Evolutionary conservation across 2,888 invertebrate species (phyloP).

Genomic region (Cactoblastis cactorum): DNA sequence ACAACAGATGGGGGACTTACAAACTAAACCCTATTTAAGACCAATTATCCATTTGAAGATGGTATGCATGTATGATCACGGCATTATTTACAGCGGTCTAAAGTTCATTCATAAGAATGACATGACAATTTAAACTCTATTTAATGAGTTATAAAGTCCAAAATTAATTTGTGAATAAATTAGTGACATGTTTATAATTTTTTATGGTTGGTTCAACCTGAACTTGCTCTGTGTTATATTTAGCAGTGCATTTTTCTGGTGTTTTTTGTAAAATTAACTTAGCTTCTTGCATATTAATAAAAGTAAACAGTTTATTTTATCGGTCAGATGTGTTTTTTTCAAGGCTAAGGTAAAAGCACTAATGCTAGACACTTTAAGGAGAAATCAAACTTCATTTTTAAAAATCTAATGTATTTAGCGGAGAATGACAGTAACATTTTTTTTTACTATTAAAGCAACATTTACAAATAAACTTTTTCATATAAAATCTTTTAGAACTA

Average conservation of each 20-base stretch:
- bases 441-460: no score
- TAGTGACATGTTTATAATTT: not conserved
- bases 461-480: no score
- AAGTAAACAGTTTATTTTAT: no score
- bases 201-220: not conserved
- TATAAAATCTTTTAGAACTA: no score
- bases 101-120: conserved; percentile 1
- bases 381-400: no score
- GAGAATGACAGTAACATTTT: no score
- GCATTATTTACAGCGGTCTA: conserved; percentile 5
- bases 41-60: conserved; percentile 11
- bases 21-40: not conserved
- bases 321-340: no score
- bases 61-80: not conserved
- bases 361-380: no score
- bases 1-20: conserved; percentile 11
- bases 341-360: no score
- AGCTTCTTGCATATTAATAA: no score
- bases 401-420: no score
- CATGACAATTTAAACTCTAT: not conserved
- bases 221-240: not conserved
- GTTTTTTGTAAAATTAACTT: not conserved
- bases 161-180: not conserved
- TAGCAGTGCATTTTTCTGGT: not conserved
- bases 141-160: not conserved